Evolutionary conservation across 2,797 vertebrate species (phyloP), one percentile per base, ranked within the genome.

Genomic region (Paedocypris micromegethes): DNA sequence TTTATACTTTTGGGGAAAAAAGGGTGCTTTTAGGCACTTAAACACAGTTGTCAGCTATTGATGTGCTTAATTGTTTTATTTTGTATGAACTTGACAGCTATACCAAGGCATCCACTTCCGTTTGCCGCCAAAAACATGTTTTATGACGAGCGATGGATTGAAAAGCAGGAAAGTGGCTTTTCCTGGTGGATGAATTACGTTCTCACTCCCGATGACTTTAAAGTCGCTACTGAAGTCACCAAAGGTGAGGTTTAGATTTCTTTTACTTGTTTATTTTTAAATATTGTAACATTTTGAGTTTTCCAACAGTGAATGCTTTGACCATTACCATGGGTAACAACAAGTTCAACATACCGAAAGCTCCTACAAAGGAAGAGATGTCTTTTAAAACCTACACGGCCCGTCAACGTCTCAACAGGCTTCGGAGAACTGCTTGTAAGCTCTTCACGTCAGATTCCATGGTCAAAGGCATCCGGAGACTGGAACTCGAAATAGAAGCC

Each of bases 81-180:
- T 62, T 56, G 7, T 51, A 51, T 5, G 42, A 42, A 58, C 40
- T 4, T 53, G 2, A 8, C 77, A 98, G 95, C 79, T 49, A 91
- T 98, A 67, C 96, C 95, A 5, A 90, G 95, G 45, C 95, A 99
- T 66, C 96, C 95, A 0, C 88, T 96, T 90, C 94, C 96, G 0
- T 99, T 97, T 78, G 95, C 92, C 44, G 95, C 95, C 51, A 96
- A 93, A 81, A 98, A 97, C 76, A 92, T 99, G 92, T 98, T 98
- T 84, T 98, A 93, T 1, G 95, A 99, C 53, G 97, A 99, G 60
- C 86, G 94, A 4, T 98, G 97, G 97, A 92, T 94, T 23, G 94
- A 97, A 78, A 99, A 99, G 82, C 95, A 98, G 76, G 92, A 99
- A 70, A 84, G 87, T 8, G 93, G 92, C 5, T 98, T 99, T 77